Base-by-base conservation (phyloP, 2,888 invertebrate species). In the Tolmerus cingulatus region DNA sequence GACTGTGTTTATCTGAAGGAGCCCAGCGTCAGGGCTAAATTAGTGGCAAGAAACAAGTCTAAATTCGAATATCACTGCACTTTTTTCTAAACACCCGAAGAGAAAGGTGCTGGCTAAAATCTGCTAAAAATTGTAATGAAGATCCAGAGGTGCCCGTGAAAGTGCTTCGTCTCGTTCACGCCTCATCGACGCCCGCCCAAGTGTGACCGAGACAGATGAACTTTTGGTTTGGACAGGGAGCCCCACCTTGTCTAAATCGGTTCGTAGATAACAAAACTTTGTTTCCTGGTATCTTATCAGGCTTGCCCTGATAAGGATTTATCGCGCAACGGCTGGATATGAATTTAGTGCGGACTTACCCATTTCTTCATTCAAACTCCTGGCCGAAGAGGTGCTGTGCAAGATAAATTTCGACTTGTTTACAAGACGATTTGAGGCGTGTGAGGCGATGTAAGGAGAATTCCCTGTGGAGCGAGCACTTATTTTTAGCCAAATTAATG, bases 31-130 rank as follows among this genome's bases (percentile, higher is more conserved):
- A 9, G 66, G 14, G 9, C 16, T 23, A 66, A 19, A 23, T n/a
- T 66, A 12, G 8, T 19, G 27, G 1, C 23, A 12, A 30, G 74
- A 74, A 30, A 74, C 51, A 16, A 16, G n/a, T 37, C 37, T 37
- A 37, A 74, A 74, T 34, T 30, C 12, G 16, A 76, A 34, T 57
- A 57, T 66, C 82, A 57, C 57, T 57, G 34, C 34, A 27, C 27
- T 82, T 57, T 82, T 46, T 82, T 37, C 12, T 82, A 14, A 55
- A 74, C 27, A 30, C 76, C 40, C 30, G 27, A 85, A 40, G 85
- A 85, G 85, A 85, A 85, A 85, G 85, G 85, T 74, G 46, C 40
- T 79, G 27, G 79, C 8, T 79, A 16, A 79, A 27, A 66, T 66
- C 66, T 66, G 23, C 66, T 23, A 27, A 27, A 66, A 66, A 66